These are phyloP conservation scores for Acanthornis magna DNA, from an alignment of 2,797 vertebrate genomes.

Conservation along the genomic window DNA sequence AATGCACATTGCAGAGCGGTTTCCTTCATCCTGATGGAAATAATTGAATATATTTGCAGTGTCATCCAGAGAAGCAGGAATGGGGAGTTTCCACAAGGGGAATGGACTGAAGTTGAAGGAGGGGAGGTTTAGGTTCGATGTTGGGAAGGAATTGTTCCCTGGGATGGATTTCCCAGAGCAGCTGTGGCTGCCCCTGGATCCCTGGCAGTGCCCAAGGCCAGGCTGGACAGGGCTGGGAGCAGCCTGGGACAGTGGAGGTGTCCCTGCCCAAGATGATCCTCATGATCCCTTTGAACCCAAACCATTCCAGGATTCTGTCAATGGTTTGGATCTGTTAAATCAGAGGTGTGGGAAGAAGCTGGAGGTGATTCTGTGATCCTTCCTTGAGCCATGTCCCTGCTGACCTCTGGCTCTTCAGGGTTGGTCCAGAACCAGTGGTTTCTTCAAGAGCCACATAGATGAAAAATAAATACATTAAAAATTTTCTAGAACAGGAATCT, in stretches of 20 bases:
- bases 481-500: too few species aligned
- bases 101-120: neutral
- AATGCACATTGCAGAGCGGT: neutral
- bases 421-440: neutral
- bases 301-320: neutral
- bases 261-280: too few species aligned
- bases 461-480: neutral
- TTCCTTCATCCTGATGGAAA: neutral
- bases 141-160: neutral
- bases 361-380: neutral
- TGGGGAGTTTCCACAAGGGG: neutral
- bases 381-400: neutral
- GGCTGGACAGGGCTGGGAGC: neutral
- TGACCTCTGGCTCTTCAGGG: neutral
- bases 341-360: neutral
- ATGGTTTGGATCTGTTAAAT: neutral
- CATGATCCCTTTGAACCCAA: neutral
- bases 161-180: neutral
- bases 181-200: neutral
- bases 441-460: neutral
- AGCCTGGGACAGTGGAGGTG: too few species aligned
- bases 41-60: neutral
- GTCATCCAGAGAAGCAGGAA: neutral
- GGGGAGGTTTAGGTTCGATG: neutral
- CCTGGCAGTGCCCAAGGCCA: neutral